These are phyloP conservation scores for Drosophila pseudoananassae DNA, from an alignment of 1,140 invertebrate species.

Conservation along the genomic window DNA sequence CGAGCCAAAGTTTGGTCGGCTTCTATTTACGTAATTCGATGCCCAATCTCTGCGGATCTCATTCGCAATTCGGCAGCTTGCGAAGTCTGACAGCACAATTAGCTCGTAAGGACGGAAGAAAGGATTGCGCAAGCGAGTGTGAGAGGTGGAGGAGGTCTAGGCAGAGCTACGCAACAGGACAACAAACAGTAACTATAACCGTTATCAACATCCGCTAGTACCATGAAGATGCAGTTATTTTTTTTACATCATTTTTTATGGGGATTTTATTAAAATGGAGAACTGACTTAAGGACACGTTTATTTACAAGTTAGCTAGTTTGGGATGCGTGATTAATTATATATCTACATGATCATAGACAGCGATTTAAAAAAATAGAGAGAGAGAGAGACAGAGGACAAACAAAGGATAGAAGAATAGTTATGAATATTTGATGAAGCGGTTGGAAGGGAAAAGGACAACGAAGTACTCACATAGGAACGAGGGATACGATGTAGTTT, in stretches of 20 bases:
- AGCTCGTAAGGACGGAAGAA: slow-evolving; percentile 49
- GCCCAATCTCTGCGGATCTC: slow-evolving; percentile 12
- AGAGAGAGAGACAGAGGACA: not conserved
- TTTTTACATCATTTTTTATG: not conserved
- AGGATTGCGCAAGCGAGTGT: slow-evolving; percentile 24
- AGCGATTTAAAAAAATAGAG: slow-evolving; percentile 4
- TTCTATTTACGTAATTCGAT: slow-evolving; percentile 25
- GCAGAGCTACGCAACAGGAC: not conserved
- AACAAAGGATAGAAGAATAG: not conserved
- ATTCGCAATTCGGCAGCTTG: slow-evolving; percentile 22
- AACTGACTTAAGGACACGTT: not conserved
- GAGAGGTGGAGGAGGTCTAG: not conserved
- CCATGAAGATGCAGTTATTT: not conserved
- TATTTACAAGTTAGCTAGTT: slow-evolving; percentile 45
- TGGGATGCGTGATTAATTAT: slow-evolving; percentile 23
- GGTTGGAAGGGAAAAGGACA: not conserved
- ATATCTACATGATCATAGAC: slow-evolving; percentile 15
- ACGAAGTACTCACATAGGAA: slow-evolving; percentile 22
- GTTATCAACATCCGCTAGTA: not conserved
- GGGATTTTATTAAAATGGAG: too few relatives aligned
- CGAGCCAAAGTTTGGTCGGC: slow-evolving; percentile 37
- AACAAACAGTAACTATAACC: not conserved
- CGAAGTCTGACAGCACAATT: slow-evolving; percentile 61
- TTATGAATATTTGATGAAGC: slow-evolving; percentile 24
- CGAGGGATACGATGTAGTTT: not conserved